A percentile compares a stretch with the other conserved stretches of the same genome.
Conservation (phyloP, 2,113 vertebrate genomes). For the Peromyscus polionotus region DNA sequence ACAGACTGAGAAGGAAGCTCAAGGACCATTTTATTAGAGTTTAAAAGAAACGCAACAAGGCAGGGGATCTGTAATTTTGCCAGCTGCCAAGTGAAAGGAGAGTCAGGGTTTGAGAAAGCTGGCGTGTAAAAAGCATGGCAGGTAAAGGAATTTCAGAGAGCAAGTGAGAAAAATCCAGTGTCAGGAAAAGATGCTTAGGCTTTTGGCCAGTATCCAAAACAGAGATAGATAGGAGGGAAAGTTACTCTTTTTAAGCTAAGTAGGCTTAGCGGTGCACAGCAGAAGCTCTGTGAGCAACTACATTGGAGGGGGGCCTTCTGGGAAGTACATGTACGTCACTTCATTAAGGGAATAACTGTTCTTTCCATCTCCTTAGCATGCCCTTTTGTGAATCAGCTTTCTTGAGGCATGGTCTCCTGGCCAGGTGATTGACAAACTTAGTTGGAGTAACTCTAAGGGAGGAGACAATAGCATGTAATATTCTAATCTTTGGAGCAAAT, state of each 20-base stretch:
- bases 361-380: neutral
- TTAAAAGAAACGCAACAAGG: neutral
- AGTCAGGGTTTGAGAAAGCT: neutral
- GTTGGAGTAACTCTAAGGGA: neutral
- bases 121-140: neutral
- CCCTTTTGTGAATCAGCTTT: neutral
- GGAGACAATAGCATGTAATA: neutral
- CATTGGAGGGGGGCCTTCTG: neutral
- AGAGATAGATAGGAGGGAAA: neutral
- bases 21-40: neutral
- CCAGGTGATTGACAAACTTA: neutral
- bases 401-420: neutral
- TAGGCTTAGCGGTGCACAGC: neutral
- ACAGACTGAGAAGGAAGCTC: neutral
- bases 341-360: neutral
- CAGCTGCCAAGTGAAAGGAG: neutral
- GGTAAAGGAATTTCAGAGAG: neutral
- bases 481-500: neutral
- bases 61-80: neutral
- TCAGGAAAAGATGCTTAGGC: neutral
- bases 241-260: neutral
- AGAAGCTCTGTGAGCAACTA: neutral
- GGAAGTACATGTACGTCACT: neutral
- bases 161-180: neutral
- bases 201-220: neutral